phyloP scores from a whole-genome alignment of 2,888 invertebrate species.

The Carpatolechia fugitivella region DNA sequence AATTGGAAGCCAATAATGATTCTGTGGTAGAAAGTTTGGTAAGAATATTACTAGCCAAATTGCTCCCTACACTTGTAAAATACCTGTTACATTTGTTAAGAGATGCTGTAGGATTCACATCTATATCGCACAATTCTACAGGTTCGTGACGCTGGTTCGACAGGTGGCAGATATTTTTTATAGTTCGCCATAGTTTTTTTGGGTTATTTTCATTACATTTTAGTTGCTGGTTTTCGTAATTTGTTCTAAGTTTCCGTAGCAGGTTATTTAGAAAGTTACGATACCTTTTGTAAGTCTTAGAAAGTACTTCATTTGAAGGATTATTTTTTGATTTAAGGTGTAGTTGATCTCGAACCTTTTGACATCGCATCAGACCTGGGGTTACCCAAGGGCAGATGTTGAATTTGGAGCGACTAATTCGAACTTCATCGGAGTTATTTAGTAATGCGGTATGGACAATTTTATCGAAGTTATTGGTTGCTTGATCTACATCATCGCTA shows the following conservation, averaged over 20 bases:
- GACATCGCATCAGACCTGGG: conserved; percentile 3
- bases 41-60: neutral
- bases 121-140: neutral
- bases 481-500: neutral
- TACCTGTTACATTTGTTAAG: neutral
- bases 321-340: neutral
- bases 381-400: conserved; percentile 2
- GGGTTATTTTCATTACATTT: neutral
- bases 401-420: neutral
- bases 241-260: neutral
- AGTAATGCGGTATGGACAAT: neutral
- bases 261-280: neutral
- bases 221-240: neutral
- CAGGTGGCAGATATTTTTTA: neutral
- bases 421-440: neutral
- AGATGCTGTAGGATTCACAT: neutral
- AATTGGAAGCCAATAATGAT: neutral
- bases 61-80: neutral
- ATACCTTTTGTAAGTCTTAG: neutral
- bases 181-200: neutral
- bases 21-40: neutral
- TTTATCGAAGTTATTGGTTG: neutral
- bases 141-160: neutral
- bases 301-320: neutral
- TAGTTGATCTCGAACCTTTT: neutral